These are phyloP conservation scores for Mus musculus DNA, from an alignment of 2,113 vertebrate genomes.

Conservation along the genomic window GRCm39 chr13:114846501-114847000, in stretches of 20 bases:
- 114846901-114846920: background rate
- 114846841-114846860: background rate
- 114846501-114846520: background rate
- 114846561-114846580: background rate
- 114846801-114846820: background rate
- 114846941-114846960: background rate
- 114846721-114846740: conserved; percentile 35
- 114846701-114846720: conserved; percentile 50
- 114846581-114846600: background rate
- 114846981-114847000: background rate
- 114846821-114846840: background rate
- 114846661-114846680: conserved; percentile 44
- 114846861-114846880: background rate
- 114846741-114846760: background rate
- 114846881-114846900: background rate
- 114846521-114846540: background rate
- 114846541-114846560: background rate
- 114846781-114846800: background rate
- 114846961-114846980: background rate
- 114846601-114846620: background rate
- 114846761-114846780: conserved; percentile 46
- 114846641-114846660: conserved; percentile 49
- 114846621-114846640: conserved; percentile 24
- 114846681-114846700: conserved; percentile 21
- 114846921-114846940: conserved; percentile 5